Conservation (phyloP, 2,797 vertebrate species). For the Platalea minor region DNA sequence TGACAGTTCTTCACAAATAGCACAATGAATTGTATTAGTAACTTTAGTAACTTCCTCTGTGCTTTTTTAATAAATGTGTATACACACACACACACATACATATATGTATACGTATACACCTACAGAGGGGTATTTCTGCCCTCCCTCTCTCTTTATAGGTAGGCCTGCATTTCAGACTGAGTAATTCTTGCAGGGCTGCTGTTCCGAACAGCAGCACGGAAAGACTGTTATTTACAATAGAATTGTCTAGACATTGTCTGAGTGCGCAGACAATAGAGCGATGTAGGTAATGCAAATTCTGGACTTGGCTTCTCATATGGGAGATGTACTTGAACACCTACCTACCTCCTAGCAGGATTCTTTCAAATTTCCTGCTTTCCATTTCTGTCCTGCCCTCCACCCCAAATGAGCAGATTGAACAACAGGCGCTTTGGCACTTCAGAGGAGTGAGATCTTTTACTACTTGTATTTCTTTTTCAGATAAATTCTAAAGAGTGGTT, state of each 20-base stretch:
- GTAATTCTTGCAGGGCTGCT: not conserved
- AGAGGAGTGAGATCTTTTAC: not conserved
- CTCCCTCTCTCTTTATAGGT: not conserved
- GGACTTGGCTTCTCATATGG: not conserved
- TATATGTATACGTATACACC: not conserved
- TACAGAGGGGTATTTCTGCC: not conserved
- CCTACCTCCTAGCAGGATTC: not conserved
- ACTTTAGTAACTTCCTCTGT: not conserved
- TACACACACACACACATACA: too few species aligned
- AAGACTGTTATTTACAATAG: not conserved
- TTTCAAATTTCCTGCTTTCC: not conserved
- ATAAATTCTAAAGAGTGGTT: not conserved
- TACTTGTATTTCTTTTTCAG: not conserved
- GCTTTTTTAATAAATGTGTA: not conserved
- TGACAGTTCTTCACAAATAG: not conserved
- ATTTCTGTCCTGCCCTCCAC: not conserved
- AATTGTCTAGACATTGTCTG: conserved; percentile 1
- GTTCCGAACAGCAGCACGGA: not conserved
- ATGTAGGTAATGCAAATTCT: not conserved
- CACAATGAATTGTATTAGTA: not conserved
- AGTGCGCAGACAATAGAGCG: not conserved
- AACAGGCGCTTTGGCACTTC: not conserved
- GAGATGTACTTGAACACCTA: not conserved
- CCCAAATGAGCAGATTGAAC: not conserved
- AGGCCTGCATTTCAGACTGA: not conserved